Evolutionary conservation across 2,888 invertebrate genomes (phyloP).

Genomic region (Hypercompe scribonia): DNA sequence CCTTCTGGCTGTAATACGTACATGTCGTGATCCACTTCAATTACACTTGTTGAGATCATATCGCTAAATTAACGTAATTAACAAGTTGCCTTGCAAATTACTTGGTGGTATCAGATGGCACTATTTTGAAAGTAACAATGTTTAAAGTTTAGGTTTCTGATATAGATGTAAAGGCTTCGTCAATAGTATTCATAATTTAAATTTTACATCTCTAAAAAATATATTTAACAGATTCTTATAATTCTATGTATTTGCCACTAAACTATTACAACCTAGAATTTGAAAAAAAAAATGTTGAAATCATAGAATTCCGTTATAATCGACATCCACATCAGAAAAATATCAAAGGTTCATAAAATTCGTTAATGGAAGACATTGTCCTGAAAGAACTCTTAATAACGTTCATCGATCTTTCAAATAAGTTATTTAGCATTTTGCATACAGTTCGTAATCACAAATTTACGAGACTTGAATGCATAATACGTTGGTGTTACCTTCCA

Average conservation of each 20-base stretch:
- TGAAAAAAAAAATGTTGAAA: too few relatives aligned
- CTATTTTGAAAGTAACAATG: slow-evolving; percentile 63
- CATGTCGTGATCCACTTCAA: slow-evolving; percentile 65
- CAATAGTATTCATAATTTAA: background rate
- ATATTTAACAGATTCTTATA: background rate
- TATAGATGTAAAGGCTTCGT: background rate
- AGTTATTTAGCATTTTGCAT: slow-evolving; percentile 8
- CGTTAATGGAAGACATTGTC: background rate
- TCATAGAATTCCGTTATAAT: too few relatives aligned
- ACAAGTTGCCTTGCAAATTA: slow-evolving; percentile 67
- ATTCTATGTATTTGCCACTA: background rate
- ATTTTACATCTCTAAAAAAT: background rate
- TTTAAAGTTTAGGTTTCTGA: too few relatives aligned
- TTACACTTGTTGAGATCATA: slow-evolving; percentile 69
- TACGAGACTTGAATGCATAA: slow-evolving; percentile 7
- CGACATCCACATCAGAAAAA: too few relatives aligned
- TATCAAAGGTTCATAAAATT: background rate
- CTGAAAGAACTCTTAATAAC: slow-evolving; percentile 2
- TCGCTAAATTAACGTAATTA: slow-evolving; percentile 72
- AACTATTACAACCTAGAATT: too few relatives aligned
- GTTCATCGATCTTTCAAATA: slow-evolving; percentile 14
- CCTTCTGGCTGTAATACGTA: slow-evolving; percentile 52
- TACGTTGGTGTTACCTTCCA: background rate
- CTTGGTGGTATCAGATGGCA: slow-evolving; percentile 63
- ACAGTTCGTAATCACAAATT: background rate